Percentiles rank a stretch among this genome's conserved stretches.
Evolutionary conservation across 2,113 vertebrate species (phyloP).

Genomic region (Ramphastos sulfuratus): DNA sequence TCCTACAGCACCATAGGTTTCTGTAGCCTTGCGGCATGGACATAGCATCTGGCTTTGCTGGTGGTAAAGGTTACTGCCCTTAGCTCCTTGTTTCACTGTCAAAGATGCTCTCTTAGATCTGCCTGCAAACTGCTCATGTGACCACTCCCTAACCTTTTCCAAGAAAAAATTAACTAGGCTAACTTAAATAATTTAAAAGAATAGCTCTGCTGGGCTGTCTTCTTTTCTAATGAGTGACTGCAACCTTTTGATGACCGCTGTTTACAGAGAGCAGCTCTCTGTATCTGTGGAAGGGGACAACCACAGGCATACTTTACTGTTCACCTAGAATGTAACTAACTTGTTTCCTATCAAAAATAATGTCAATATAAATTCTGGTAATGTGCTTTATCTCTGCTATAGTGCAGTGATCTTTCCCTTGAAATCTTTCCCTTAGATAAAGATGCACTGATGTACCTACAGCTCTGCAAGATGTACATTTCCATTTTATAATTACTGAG

Average conservation of each 20-base stretch:
- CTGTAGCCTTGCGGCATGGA: neutral
- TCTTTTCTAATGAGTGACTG: neutral
- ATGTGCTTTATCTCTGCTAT: neutral
- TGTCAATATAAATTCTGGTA: neutral
- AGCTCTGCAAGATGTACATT: neutral
- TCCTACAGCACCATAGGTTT: neutral
- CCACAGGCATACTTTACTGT: neutral
- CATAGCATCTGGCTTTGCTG: neutral
- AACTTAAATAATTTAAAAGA: neutral
- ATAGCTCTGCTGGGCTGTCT: neutral
- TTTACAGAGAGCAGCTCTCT: neutral
- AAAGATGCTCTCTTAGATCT: neutral
- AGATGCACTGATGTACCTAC: neutral
- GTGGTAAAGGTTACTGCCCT: conserved; percentile 45
- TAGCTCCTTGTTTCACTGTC: conserved; percentile 8
- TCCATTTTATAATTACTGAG: conserved; percentile 34
- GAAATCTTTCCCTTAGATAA: neutral
- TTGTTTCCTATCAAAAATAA: neutral
- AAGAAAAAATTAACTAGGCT: neutral
- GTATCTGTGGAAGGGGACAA: neutral
- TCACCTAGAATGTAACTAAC: neutral
- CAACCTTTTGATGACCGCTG: neutral
- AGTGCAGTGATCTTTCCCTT: neutral
- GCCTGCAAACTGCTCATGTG: neutral
- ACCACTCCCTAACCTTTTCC: neutral